Percentiles rank a stretch among this genome's conserved stretches.
Conservation (phyloP, 2,888 invertebrate species). For the Tenodera sinensis region DNA sequence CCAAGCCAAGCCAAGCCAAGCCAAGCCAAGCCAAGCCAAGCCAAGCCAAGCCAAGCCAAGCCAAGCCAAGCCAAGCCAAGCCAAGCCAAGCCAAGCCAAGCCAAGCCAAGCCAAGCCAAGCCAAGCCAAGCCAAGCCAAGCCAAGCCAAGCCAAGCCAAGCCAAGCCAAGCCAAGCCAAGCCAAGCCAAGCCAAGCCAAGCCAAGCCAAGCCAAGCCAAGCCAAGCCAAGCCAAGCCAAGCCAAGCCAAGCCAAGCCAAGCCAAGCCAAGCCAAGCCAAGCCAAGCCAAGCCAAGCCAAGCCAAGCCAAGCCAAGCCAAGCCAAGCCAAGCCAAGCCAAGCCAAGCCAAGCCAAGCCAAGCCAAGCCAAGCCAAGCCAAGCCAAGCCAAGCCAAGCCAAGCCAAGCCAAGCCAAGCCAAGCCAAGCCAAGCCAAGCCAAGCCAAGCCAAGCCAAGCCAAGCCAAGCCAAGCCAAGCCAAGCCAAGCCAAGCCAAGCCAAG, state of each 20-base stretch:
- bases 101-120: not conserved
- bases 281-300: not conserved
- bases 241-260: slow-evolving; percentile 2
- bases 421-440: not conserved
- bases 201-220: not conserved
- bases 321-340: not conserved
- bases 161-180: slow-evolving; percentile 1
- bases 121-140: not conserved
- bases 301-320: not conserved
- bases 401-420: not conserved
- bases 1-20: not conserved
- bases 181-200: not conserved
- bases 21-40: slow-evolving; percentile 2
- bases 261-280: slow-evolving; percentile 2
- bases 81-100: not conserved
- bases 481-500: slow-evolving; percentile 1
- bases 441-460: slow-evolving; percentile 2
- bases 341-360: slow-evolving; percentile 2
- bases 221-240: slow-evolving; percentile 1
- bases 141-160: slow-evolving; percentile 3
- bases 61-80: slow-evolving; percentile 1
- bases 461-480: slow-evolving; percentile 2
- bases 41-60: slow-evolving; percentile 2
- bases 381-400: slow-evolving; percentile 1
- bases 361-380: slow-evolving; percentile 2